Percentiles rank a stretch among this genome's conserved stretches.
phyloP scores from a whole-genome alignment of 1,140 invertebrate species.

The Drosophila nigromelanica region DNA sequence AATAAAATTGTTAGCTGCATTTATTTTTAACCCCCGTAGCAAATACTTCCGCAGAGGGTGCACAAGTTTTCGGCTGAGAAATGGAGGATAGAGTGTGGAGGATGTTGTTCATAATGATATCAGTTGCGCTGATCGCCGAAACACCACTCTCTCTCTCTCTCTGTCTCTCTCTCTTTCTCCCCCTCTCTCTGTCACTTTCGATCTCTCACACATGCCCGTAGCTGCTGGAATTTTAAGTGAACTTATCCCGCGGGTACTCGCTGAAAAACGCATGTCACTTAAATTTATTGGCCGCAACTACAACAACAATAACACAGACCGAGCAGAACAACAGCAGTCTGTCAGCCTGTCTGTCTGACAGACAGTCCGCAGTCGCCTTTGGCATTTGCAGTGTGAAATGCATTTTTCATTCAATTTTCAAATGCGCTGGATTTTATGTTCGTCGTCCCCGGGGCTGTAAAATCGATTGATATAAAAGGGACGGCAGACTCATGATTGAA shows the following conservation, averaged over 20 bases:
- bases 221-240: slow-evolving; percentile 69
- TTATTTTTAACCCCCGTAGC: slow-evolving; percentile 61
- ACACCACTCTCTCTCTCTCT: not conserved
- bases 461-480: slow-evolving; percentile 72
- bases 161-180: not conserved
- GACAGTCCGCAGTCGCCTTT: slow-evolving; percentile 27
- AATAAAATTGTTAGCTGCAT: slow-evolving; percentile 46
- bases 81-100: slow-evolving; percentile 36
- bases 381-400: slow-evolving; percentile 61
- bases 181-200: not conserved
- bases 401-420: slow-evolving; percentile 80
- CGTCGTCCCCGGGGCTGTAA: slow-evolving; percentile 56
- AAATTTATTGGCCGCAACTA: slow-evolving; percentile 78
- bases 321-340: slow-evolving; percentile 31
- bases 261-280: slow-evolving; percentile 82
- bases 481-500: slow-evolving; percentile 67
- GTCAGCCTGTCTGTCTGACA: slow-evolving; percentile 7
- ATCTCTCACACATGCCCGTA: slow-evolving; percentile 42
- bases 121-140: slow-evolving; percentile 57
- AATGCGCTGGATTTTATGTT: slow-evolving; percentile 59
- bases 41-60: slow-evolving; percentile 64
- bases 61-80: slow-evolving; percentile 14
- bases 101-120: slow-evolving; percentile 77
- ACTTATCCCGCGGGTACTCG: slow-evolving; percentile 78
- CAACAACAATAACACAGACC: slow-evolving; percentile 42